Conservation (phyloP, 2,113 vertebrate species). For the Seriola aureovittata region DNA sequence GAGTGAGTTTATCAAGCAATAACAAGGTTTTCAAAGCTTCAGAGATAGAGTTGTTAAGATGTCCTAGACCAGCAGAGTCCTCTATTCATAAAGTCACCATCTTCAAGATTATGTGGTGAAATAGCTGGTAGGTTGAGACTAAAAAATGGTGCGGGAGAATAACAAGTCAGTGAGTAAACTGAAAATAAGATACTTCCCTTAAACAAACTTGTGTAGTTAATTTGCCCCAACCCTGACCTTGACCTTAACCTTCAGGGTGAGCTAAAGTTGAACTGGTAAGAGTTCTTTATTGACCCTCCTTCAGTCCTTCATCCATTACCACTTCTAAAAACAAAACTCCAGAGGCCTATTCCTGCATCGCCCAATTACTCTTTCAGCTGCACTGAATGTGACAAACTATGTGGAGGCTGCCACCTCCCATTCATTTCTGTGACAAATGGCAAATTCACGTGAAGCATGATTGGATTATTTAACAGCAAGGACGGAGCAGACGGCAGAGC, state of each 20-base stretch:
- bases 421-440: not conserved
- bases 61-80: not conserved
- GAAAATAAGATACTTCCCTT: not conserved
- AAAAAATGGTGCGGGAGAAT: not conserved
- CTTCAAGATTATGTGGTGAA: constrained; percentile 12
- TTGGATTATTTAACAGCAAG: not conserved
- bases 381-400: not conserved
- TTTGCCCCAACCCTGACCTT: not conserved
- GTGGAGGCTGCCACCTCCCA: not conserved
- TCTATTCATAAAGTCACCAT: constrained; percentile 25
- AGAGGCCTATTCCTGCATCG: not conserved
- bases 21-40: constrained; percentile 10
- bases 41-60: not conserved
- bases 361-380: not conserved
- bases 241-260: not conserved
- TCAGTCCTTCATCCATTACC: not conserved
- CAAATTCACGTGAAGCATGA: constrained; percentile 3
- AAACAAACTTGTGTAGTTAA: not conserved
- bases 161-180: not conserved
- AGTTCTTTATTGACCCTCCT: not conserved
- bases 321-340: not conserved
- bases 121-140: not conserved
- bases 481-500: not conserved
- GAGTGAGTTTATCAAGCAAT: constrained; percentile 10
- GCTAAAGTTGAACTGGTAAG: not conserved